Evolutionary conservation across 2,113 vertebrate genomes (phyloP), one percentile per base, ranked within the genome.

Genomic region (Candoia aspera): DNA sequence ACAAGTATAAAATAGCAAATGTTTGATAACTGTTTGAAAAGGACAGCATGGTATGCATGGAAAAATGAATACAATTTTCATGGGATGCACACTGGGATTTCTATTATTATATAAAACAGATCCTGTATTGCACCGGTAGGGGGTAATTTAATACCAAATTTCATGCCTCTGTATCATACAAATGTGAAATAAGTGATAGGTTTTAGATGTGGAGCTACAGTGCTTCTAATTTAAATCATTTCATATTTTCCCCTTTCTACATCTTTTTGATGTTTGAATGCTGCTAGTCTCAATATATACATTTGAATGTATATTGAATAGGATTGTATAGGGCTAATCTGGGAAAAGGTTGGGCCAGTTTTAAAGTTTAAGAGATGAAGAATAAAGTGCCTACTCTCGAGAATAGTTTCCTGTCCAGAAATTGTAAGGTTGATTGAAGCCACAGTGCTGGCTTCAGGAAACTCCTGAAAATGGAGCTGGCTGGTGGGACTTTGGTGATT

Each of bases 1-100:
- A 90, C 68, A 37, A 85, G 26, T 3, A 88, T 59, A 91, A 93
- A 86, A 93, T 19, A 94, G 73, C 59, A 91, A 12, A 10, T 6
- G 33, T 10, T 37, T 85, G 86, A 93, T 95, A 89, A 93, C 86
- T 91, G 24, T 46, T 60, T 57, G 89, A 83, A 89, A 54, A 9
- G 4, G 23, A 21, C 90, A 89, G 87, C 1, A 8, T 91, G 46
- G 29, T 33, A 23, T 86, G 13, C 90, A 86, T 53, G 12, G 58
- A 13, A 42, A 89, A 49, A 91, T 46, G 33, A 88, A 37, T 19
- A 91, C 24, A 33, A 55, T 91, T 91, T 68, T 58, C 53, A 13
- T 91, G 83, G 23, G 58, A 26, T 37, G 17, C 83, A 91, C 21
- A 4, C 19, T 91, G 59, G 23, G 42, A 26, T 17, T 33, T 42